A percentile compares a stretch with the other conserved stretches of the same genome.
phyloP scores from a whole-genome alignment of 2,797 vertebrate genomes.

The Rhabdomys pumilio region DNA sequence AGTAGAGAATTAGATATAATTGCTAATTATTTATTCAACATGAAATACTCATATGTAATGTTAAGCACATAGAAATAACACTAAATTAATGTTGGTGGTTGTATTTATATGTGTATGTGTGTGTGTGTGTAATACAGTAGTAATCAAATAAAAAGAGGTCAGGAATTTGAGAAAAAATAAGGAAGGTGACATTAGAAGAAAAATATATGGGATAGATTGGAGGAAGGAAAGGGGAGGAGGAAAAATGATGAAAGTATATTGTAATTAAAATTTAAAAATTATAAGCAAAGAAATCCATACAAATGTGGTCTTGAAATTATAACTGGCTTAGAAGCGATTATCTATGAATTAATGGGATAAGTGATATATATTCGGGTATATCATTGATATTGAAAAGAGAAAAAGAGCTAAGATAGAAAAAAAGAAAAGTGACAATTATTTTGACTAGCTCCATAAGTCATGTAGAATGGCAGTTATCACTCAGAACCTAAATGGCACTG shows the following conservation, averaged over 20 bases:
- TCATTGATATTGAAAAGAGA: neutral
- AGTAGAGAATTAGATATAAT: neutral
- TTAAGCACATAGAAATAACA: neutral
- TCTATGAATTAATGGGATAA: neutral
- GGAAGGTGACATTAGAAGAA: neutral
- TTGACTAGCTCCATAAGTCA: neutral
- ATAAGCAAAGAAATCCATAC: neutral
- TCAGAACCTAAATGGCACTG: neutral
- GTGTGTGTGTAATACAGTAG: neutral
- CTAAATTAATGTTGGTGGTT: neutral
- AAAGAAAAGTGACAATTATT: neutral
- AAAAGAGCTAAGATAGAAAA: neutral
- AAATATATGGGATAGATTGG: neutral
- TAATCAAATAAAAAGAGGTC: neutral
- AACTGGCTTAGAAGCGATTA: neutral
- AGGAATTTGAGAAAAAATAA: neutral
- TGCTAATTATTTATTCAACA: neutral
- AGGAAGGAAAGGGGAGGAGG: neutral
- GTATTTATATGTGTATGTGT: neutral
- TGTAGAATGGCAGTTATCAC: neutral
- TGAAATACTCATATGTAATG: neutral
- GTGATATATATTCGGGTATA: neutral
- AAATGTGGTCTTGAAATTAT: neutral
- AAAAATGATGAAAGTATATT: neutral
- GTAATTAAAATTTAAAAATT: neutral